Base-by-base conservation (phyloP, 2,797 vertebrate species). In the Cossypha niveicapilla region DNA sequence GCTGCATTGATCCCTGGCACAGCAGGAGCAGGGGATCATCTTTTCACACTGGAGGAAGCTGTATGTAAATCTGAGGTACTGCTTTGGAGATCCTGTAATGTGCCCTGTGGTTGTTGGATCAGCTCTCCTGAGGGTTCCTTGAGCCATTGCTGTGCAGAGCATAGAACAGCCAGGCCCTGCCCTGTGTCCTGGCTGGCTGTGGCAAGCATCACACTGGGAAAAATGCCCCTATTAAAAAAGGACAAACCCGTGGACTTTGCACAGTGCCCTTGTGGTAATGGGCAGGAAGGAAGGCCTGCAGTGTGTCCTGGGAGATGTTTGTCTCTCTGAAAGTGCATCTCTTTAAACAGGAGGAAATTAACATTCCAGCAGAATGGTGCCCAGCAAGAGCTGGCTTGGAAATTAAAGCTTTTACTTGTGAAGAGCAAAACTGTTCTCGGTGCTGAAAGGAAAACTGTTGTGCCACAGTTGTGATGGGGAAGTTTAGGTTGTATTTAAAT, bases 241-340 rank as follows among this genome's bases (percentile, higher is more conserved):
- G 63, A 96, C 51, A 86, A 68, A 77, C 12, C 68, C 0, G 0
- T 16, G 66, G 68, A 9, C 72, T 93, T 74, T 77, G 58, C 57
- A 65, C 78, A 73, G 78, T 83, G 81, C 65, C 88, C 72, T 68
- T 23, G 78, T 58, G 70, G 73, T 73, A 85, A 50, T 53, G 72
- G 57, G 15, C 87, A 89, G 94, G 82, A 93, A 88, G 87, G 91
- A 81, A 86, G 54, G 91, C 18, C 51, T 41, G 34, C 60, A 56
- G 41, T 34, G 92, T 73, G 88, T 91, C 88, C 89, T 91, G 81
- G 89, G 90, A 95, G 84, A 68, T 86, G 75, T 88, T 87, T 90
- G 72, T 78, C 74, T 81, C 53, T 47, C 91, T 91, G 72, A 89
- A 93, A 92, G 65, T 7, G 14, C 82, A 88, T 83, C 92, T 92